These are phyloP conservation scores for Xiphophorus maculatus DNA, from an alignment of 2,113 vertebrate genomes.

Conservation along the genomic window DNA sequence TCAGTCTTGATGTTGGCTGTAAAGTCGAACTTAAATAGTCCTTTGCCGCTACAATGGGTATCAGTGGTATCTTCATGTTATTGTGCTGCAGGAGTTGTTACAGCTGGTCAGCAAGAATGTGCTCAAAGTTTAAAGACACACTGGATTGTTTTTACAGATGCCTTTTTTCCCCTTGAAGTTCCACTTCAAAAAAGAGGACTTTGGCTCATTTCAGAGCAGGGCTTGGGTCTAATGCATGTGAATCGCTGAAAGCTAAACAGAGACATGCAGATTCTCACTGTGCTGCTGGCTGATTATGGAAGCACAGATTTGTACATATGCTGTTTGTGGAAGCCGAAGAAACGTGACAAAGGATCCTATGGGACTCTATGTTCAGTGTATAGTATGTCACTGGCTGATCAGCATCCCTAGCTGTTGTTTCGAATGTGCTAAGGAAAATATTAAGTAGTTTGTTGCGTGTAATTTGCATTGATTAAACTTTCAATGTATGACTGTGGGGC, in stretches of 20 bases:
- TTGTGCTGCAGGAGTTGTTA: slow-evolving; percentile 83
- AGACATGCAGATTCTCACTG: slow-evolving; percentile 23
- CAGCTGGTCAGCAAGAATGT: slow-evolving; percentile 88
- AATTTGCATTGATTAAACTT: slow-evolving; percentile 82
- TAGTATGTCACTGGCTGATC: slow-evolving; percentile 20
- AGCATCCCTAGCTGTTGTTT: slow-evolving; percentile 39
- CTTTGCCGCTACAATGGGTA: slow-evolving; percentile 59
- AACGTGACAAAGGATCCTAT: not conserved
- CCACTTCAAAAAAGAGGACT: slow-evolving; percentile 86
- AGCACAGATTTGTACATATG: slow-evolving; percentile 11
- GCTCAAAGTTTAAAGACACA: slow-evolving; percentile 90
- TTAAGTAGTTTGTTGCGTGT: slow-evolving; percentile 59
- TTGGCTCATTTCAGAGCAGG: slow-evolving; percentile 68
- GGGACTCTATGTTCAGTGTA: slow-evolving; percentile 7
- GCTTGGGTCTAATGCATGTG: slow-evolving; percentile 69
- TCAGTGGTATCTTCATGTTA: slow-evolving; percentile 58
- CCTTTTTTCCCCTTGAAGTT: slow-evolving; percentile 74
- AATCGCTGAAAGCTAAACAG: slow-evolving; percentile 72
- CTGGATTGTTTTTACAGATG: slow-evolving; percentile 95
- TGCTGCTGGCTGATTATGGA: not conserved
- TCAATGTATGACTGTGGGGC: slow-evolving; percentile 63
- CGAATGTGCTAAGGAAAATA: slow-evolving; percentile 52
- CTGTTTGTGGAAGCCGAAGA: slow-evolving; percentile 26
- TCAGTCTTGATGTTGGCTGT: slow-evolving; percentile 52
- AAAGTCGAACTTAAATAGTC: slow-evolving; percentile 46